Percentiles rank a stretch among this genome's conserved stretches.
These are phyloP conservation scores for Parauchenoglanis ngamensis DNA, from an alignment of 2,797 vertebrate species.

Conservation along the genomic window DNA sequence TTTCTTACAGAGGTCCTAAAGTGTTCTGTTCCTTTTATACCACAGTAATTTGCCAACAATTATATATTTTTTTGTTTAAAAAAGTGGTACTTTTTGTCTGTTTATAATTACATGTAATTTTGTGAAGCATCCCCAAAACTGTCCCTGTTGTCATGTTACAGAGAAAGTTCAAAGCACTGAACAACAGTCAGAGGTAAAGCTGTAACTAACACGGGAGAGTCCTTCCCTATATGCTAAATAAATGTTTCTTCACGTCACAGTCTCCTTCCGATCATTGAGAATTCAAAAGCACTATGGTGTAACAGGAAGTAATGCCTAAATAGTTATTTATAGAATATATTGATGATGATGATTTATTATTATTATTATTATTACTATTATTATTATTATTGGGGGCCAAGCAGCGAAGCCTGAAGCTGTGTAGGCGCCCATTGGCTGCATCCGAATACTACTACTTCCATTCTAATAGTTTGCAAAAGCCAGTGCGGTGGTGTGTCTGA, in stretches of 20 bases:
- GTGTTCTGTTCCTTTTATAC: neutral
- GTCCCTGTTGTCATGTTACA: neutral
- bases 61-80: neutral
- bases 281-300: neutral
- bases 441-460: too few species aligned
- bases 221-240: neutral
- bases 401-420: too few species aligned
- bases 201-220: neutral
- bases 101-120: neutral
- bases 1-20: neutral
- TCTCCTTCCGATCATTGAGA: neutral
- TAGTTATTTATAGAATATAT: neutral
- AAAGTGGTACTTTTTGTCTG: neutral
- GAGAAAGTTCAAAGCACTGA: neutral
- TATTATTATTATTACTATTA: neutral
- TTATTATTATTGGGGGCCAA: neutral
- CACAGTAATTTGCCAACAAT: neutral
- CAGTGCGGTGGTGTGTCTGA: too few species aligned
- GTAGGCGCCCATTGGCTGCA: too few species aligned
- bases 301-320: neutral
- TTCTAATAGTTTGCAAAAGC: too few species aligned
- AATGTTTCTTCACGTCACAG: neutral
- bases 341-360: neutral
- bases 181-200: too few species aligned
- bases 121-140: neutral